Percentiles rank a stretch among this genome's conserved stretches.
These are phyloP conservation scores for Phaenicophaeus curvirostris DNA, from an alignment of 2,797 vertebrate species.

Conservation along the genomic window DNA sequence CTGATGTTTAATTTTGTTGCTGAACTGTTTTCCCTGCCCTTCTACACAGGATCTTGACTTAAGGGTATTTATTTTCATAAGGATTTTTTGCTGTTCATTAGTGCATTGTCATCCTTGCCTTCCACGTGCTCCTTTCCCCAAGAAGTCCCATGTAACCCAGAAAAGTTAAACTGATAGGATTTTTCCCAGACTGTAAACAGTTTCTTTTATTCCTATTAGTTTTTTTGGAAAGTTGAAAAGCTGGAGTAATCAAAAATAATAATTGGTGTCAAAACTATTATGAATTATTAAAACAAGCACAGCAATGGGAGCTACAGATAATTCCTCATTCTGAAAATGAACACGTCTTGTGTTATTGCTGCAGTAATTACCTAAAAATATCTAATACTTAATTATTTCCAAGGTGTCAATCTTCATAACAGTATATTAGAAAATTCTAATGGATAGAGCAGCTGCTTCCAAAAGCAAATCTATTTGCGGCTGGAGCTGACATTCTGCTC, in stretches of 20 bases:
- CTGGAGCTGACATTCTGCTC: slow-evolving; percentile 63
- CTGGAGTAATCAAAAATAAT: slow-evolving; percentile 69
- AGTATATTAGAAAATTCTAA: slow-evolving; percentile 75
- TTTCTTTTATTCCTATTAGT: background rate
- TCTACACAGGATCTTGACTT: background rate
- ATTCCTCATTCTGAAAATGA: slow-evolving; percentile 66
- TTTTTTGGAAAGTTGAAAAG: slow-evolving; percentile 67
- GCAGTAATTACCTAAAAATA: slow-evolving; percentile 77
- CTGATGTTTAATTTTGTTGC: background rate
- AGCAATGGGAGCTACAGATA: slow-evolving; percentile 46
- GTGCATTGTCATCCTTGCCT: background rate
- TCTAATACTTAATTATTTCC: slow-evolving; percentile 78
- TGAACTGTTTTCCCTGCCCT: background rate
- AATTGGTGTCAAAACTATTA: slow-evolving; percentile 66
- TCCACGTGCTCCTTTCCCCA: background rate
- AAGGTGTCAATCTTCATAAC: slow-evolving; percentile 79
- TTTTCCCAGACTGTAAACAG: background rate
- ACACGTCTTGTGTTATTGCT: slow-evolving; percentile 65
- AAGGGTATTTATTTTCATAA: background rate
- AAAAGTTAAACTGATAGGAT: background rate
- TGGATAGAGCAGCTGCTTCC: slow-evolving; percentile 72
- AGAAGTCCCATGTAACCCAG: background rate
- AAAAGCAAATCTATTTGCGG: slow-evolving; percentile 47
- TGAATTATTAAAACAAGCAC: slow-evolving; percentile 62
- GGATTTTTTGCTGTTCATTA: background rate